Percentiles rank a stretch among this genome's conserved stretches.
Conservation (phyloP, 2,113 vertebrate species). For the Chelonoidis abingdonii region DNA sequence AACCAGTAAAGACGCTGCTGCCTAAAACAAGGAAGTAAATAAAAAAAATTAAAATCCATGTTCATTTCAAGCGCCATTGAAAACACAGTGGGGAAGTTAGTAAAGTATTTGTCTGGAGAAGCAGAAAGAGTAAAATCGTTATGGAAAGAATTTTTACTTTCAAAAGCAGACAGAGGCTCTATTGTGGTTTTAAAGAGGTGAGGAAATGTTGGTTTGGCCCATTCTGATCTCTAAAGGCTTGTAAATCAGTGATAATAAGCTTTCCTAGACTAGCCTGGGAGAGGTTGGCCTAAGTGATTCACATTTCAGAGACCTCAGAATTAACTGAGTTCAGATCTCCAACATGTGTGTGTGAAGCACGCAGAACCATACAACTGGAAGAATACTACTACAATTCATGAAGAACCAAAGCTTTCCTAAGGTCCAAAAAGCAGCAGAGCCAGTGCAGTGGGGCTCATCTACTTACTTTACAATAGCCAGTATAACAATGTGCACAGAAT, state of each 20-base stretch:
- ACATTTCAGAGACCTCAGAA: slow-evolving; percentile 64
- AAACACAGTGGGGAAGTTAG: slow-evolving; percentile 42
- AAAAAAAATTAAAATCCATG: background rate
- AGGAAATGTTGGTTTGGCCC: slow-evolving; percentile 71
- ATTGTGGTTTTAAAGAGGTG: slow-evolving; percentile 68
- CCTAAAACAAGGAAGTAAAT: background rate
- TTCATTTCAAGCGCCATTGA: background rate
- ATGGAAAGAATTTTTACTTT: slow-evolving; percentile 70
- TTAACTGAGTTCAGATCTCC: slow-evolving; percentile 24
- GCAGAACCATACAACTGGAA: slow-evolving; percentile 25
- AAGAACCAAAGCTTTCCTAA: slow-evolving; percentile 41
- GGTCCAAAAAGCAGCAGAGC: slow-evolving; percentile 56
- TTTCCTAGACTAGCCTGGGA: slow-evolving; percentile 61
- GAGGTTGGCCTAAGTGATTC: slow-evolving; percentile 62
- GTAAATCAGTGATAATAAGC: slow-evolving; percentile 74
- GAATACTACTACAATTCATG: slow-evolving; percentile 40
- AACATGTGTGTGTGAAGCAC: slow-evolving; percentile 28
- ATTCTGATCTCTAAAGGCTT: slow-evolving; percentile 72
- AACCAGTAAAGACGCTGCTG: background rate
- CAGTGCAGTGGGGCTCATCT: slow-evolving; percentile 4
- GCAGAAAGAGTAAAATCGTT: slow-evolving; percentile 55
- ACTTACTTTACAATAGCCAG: slow-evolving; percentile 42
- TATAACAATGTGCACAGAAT: too few relatives aligned
- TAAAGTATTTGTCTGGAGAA: slow-evolving; percentile 52
- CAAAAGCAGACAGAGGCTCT: slow-evolving; percentile 60